Evolutionary conservation across 2,113 vertebrate genomes (phyloP), one percentile per base, ranked within the genome.

Genomic region (Charina bottae): DNA sequence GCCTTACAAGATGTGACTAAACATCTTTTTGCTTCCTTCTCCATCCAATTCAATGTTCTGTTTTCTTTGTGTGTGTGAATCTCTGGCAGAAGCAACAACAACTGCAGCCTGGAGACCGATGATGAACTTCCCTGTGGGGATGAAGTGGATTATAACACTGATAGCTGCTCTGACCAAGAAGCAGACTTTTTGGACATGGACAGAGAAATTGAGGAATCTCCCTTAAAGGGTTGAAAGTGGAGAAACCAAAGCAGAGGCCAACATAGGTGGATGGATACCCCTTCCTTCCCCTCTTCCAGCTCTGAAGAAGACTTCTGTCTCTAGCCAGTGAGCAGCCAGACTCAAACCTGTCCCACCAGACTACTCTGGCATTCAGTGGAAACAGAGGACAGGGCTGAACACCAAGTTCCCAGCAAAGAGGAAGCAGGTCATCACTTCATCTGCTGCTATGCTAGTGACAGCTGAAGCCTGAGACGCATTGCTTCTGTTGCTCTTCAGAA

Each of bases 71-170:
- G 28, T 85, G 10, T 0, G 26, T 89, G 83, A 62, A 95, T 95
- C 94, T 94, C 95, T 95, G 93, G 94, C 95, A 96, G 97, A 93
- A 94, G 83, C 28, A 92, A 92, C 93, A 95, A 87, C 93, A 95
- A 54, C 92, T 88, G 72, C 92, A 55, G 91, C 13, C 49, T 89
- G 23, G 97, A 98, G 49, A 91, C 93, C 59, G 98, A 99, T 0
- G 99, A 99, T 0, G 99, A 99, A 92, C 98, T 99, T n/a, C 97
- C 97, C 0, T 98, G 98, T 89, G 91, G 92, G 21, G 99, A 99
- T 94, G 98, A 99, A 92, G 98, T 99, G 0, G 98, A 99, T 95
- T 99, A 98, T 78, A 95, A 95, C 19, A 91, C 95, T 54, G 96
- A 97, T 88, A 96, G 95, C 91, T 96, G 95, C 94, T 97, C 95